A percentile compares a stretch with the other conserved stretches of the same genome.
phyloP scores from a whole-genome alignment of 2,113 vertebrate species.

The Paratilapia polleni region DNA sequence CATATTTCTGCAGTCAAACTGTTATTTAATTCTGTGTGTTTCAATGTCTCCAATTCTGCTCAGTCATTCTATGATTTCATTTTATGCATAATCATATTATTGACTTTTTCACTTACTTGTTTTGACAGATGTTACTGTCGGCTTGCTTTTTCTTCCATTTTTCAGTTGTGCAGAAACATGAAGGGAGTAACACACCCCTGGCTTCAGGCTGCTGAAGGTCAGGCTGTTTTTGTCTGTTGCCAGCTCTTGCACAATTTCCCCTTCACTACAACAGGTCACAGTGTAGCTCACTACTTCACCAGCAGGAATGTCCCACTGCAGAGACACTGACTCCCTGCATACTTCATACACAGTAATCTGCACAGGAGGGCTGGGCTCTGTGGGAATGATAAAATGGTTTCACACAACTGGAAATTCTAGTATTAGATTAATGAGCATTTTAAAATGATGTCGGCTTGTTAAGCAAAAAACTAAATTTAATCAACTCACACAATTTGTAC shows the following conservation, averaged over 20 bases:
- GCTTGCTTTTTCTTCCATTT: background rate
- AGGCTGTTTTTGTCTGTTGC: background rate
- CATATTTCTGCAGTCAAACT: too few species aligned
- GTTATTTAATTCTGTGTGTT: too few species aligned
- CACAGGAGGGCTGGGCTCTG: constrained; percentile 3
- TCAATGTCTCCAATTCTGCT: too few species aligned
- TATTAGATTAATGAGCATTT: background rate
- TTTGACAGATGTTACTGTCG: background rate
- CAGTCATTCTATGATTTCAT: background rate
- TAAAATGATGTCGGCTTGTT: background rate
- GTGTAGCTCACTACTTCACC: constrained; percentile 3
- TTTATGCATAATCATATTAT: background rate
- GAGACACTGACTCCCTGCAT: background rate
- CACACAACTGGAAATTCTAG: background rate
- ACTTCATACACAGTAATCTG: background rate
- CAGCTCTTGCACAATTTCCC: background rate
- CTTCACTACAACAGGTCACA: background rate
- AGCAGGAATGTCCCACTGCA: constrained; percentile 1
- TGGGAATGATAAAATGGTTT: background rate
- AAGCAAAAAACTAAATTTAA: too few species aligned
- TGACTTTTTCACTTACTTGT: constrained; percentile 17
- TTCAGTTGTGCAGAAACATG: background rate
- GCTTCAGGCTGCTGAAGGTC: background rate
- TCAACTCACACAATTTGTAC: too few species aligned
- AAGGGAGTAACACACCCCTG: background rate